These are phyloP conservation scores for Macrocentrus cingulum DNA, from an alignment of 1,140 invertebrate genomes.

Conservation along the genomic window DNA sequence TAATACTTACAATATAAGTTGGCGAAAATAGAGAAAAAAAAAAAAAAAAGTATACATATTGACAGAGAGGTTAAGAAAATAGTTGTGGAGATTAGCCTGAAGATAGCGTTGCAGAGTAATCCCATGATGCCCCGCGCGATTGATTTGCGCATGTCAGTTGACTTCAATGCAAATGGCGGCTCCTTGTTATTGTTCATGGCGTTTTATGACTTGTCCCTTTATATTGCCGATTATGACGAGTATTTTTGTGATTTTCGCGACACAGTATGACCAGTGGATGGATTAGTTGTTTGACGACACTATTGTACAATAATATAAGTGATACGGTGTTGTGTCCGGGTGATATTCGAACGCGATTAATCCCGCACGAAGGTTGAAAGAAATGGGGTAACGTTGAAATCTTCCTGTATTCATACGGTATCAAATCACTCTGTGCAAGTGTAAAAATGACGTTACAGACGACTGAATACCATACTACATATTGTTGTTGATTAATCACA, in stretches of 20 bases:
- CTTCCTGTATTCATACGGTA: slow-evolving; percentile 49
- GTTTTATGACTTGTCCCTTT: slow-evolving; percentile 67
- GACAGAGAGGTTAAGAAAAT: slow-evolving; percentile 25
- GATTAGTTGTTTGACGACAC: slow-evolving; percentile 43
- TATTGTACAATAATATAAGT: slow-evolving; percentile 42
- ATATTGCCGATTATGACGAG: slow-evolving; percentile 63
- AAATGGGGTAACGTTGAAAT: slow-evolving; percentile 58
- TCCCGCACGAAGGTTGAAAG: slow-evolving; percentile 50
- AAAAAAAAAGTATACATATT: too few relatives aligned
- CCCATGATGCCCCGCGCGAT: slow-evolving; percentile 58
- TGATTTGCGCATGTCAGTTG: slow-evolving; percentile 68
- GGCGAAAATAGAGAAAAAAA: too few relatives aligned
- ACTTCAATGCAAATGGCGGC: slow-evolving; percentile 75
- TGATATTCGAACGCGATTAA: slow-evolving; percentile 42
- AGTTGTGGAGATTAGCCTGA: slow-evolving; percentile 32
- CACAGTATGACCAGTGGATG: slow-evolving; percentile 46
- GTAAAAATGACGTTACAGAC: not conserved
- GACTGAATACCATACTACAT: not conserved
- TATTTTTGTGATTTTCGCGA: slow-evolving; percentile 51
- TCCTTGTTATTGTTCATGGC: slow-evolving; percentile 76
- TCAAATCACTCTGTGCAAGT: slow-evolving; percentile 37
- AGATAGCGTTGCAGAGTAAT: slow-evolving; percentile 43
- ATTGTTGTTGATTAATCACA: not conserved
- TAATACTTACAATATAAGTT: too few relatives aligned
- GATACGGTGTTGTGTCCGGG: slow-evolving; percentile 40